These are phyloP conservation scores for Thalassophryne amazonica DNA, from an alignment of 2,797 vertebrate species.

Conservation along the genomic window DNA sequence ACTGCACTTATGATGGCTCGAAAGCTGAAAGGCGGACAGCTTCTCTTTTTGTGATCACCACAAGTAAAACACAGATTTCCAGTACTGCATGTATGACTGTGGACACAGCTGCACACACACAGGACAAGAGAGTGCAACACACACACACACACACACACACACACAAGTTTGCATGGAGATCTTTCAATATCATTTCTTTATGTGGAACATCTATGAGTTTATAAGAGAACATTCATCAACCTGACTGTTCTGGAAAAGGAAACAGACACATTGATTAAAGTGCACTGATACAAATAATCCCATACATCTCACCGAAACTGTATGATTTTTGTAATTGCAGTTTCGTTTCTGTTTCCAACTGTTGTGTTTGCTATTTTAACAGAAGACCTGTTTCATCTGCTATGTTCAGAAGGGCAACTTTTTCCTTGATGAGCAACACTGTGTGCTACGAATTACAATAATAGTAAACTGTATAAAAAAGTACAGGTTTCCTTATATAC, in stretches of 20 bases:
- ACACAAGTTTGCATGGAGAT: too few species aligned
- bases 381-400: constrained; percentile 32
- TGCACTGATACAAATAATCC: too few species aligned
- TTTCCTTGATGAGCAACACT: constrained; percentile 17
- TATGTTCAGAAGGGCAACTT: constrained; percentile 7
- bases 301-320: background rate
- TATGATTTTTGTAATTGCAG: constrained; percentile 20
- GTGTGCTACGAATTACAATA: background rate
- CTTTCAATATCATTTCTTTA: too few species aligned
- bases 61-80: constrained; percentile 33
- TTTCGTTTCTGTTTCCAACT: constrained; percentile 53
- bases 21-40: constrained; percentile 9
- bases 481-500: background rate
- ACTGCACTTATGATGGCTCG: constrained; percentile 25
- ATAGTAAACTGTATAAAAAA: background rate
- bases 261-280: too few species aligned
- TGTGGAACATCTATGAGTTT: too few species aligned
- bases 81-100: background rate
- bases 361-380: constrained; percentile 44
- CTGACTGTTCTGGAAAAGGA: too few species aligned
- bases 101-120: constrained; percentile 2
- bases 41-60: constrained; percentile 43
- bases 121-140: background rate
- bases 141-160: background rate
- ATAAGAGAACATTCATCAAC: too few species aligned